Conservation (phyloP, 2,113 vertebrate species). For the Stigmatopora nigra region DNA sequence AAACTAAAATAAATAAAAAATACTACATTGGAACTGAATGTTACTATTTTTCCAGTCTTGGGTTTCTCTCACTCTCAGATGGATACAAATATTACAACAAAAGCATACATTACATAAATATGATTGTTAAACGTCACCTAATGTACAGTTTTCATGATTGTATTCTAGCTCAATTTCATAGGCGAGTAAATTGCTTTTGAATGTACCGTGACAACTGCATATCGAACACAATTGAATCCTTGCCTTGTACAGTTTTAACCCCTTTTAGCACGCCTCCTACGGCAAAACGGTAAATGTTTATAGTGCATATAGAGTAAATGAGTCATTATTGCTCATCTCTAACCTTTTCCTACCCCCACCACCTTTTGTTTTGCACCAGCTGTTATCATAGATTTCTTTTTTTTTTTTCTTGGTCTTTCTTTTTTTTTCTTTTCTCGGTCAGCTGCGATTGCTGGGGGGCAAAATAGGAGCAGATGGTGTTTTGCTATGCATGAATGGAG, state of each 20-base stretch:
- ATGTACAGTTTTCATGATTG: background rate
- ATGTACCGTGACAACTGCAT: background rate
- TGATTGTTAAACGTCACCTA: background rate
- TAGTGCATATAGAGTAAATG: constrained; percentile 29
- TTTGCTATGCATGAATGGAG: constrained; percentile 99
- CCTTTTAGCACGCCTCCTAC: background rate
- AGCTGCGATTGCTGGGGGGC: constrained; percentile 99
- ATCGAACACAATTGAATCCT: background rate
- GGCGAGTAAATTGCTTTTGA: background rate
- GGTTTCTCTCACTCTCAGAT: no score
- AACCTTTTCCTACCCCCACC: constrained; percentile 82
- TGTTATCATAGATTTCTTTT: constrained; percentile 88
- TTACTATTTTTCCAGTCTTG: background rate
- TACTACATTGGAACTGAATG: background rate
- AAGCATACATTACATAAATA: background rate
- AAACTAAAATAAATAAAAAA: background rate
- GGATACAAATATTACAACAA: no score
- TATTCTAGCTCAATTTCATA: background rate
- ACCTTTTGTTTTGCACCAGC: constrained; percentile 99
- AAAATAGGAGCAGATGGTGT: constrained; percentile 99
- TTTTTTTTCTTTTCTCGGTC: constrained; percentile 76
- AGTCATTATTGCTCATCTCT: constrained; percentile 83
- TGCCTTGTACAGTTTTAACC: background rate
- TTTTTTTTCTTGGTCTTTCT: constrained; percentile 38
- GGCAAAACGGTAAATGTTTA: constrained; percentile 69